Evolutionary conservation across 2,888 invertebrate species (phyloP), one percentile per base, ranked within the genome.

Genomic region (Noctua pronuba): DNA sequence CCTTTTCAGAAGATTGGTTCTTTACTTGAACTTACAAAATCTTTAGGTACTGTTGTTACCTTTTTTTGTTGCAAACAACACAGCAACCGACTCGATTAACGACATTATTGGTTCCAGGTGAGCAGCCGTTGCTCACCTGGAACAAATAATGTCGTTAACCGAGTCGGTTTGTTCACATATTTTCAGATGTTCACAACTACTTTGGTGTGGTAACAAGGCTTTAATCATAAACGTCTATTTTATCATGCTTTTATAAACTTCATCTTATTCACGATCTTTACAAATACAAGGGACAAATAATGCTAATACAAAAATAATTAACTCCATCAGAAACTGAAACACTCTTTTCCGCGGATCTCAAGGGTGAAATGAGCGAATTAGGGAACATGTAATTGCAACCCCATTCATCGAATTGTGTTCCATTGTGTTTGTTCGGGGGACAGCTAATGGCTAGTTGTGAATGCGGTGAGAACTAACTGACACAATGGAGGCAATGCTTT

Each of bases 401-500:
- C 90, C 78, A 87, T 87, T 82, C 84, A 81, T 75, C n/a, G 74
- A 62, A 85, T 87, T 87, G 86, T 87, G 71, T 73, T 8, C 75
- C 44, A 84, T 85, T 89, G 82, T 88, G 24, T 81, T 85, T 85
- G 84, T 83, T 74, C 55, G 73, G 66, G 84, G 79, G 79, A 85
- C 73, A 41, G 44, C 80, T 90, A 91, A 90, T 90, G 82, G 86
- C 71, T 74, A 84, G 87, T 83, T 85, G 79, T 87, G 82, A 84
- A 88, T 88, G 91, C 71, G 91, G 92, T 91, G 92, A 89, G 90
- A 91, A 91, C 86, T 70, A 71, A 73, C 76, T 75, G 67, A 70
- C 73, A 92, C 90, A 92, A 92, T 88, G 79, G 84, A 67, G 35
- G 46, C 83, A 81, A 88, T 87, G 83, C 80, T 75, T 82, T 84